Evolutionary conservation across 2,797 vertebrate genomes (phyloP), one percentile per base, ranked within the genome.

Genomic region (Gymnothorax javanicus): DNA sequence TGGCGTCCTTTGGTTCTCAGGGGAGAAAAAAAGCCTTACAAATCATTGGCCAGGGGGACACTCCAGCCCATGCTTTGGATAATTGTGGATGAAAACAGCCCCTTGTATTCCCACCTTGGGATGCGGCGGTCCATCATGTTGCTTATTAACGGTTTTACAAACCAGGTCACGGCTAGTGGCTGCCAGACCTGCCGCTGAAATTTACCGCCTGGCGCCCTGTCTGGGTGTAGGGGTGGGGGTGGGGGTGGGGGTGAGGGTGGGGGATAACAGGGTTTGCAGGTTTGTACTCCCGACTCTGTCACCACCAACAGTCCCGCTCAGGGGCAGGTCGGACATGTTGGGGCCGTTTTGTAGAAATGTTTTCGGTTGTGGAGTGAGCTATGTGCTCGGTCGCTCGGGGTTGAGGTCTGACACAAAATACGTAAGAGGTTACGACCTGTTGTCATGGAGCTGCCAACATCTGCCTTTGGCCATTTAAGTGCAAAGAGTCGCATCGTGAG

Each of bases 61-160:
- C 89, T 88, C 92, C 84, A 5, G 60, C 85, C 85, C 91, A 83
- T 43, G 4, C 91, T 90, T 84, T 91, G 90, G 91, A 94, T 92
- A 91, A 91, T 86, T 88, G 87, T 90, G 90, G 91, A 93, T 92
- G 90, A 93, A 94, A 92, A 93, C 93, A 91, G 89, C 86, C 90
- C 87, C 88, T 43, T 91, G 90, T 87, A 84, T 89, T 93, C 92
- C 93, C 93, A 93, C 93, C 93, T 93, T 89, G 89, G 90, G 91
- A 93, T 89, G 84, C 82, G 91, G 88, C 79, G 86, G 85, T 88
- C 92, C 92, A 91, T 93, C 92, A 90, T 88, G 92, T 83, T 6
- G 91, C 93, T 94, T 92, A 93, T 94, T 94, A 95, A 93, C 86
- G 89, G 92, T 93, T 94, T 93, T 94, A 94, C 93, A 93, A 93